Evolutionary conservation across 1,140 invertebrate species (phyloP).

Genomic region (Cotesia chilonis): DNA sequence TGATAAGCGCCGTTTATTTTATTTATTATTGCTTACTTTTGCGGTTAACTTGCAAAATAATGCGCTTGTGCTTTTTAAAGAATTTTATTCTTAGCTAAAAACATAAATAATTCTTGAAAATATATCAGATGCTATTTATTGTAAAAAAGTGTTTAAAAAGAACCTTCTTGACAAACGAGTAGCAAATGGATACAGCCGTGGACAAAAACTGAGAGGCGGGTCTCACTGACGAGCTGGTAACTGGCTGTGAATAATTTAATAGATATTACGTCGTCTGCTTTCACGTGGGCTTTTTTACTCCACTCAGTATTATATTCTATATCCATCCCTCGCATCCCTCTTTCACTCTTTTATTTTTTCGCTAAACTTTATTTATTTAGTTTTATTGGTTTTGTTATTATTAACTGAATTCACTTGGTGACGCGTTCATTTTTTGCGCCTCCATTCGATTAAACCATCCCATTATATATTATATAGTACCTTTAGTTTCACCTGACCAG

Average conservation of each 20-base stretch:
- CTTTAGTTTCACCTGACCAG: neutral
- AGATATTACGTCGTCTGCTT: conserved; percentile 44
- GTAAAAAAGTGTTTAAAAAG: conserved; percentile 25
- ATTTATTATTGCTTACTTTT: neutral
- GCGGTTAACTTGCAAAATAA: neutral
- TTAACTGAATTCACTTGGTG: neutral
- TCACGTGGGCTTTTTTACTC: conserved; percentile 15
- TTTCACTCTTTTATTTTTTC: neutral
- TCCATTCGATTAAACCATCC: conserved; percentile 13
- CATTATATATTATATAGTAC: neutral
- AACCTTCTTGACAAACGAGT: conserved; percentile 32
- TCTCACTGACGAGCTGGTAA: conserved; percentile 52
- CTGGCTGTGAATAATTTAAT: conserved; percentile 56
- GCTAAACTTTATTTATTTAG: too few relatives aligned
- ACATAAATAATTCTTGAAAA: neutral
- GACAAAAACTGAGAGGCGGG: conserved; percentile 47
- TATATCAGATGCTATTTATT: neutral
- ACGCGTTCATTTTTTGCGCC: conserved; percentile 6
- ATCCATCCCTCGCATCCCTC: neutral
- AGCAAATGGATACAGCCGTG: conserved; percentile 27
- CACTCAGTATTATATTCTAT: conserved; percentile 16
- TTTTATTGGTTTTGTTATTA: too few relatives aligned
- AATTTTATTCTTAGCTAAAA: too few relatives aligned
- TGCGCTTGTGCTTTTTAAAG: neutral
- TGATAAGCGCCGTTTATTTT: conserved; percentile 16